A percentile compares a stretch with the other conserved stretches of the same genome.
Evolutionary conservation across 2,113 vertebrate species (phyloP).

Genomic region (Pelecanoides urinatrix): DNA sequence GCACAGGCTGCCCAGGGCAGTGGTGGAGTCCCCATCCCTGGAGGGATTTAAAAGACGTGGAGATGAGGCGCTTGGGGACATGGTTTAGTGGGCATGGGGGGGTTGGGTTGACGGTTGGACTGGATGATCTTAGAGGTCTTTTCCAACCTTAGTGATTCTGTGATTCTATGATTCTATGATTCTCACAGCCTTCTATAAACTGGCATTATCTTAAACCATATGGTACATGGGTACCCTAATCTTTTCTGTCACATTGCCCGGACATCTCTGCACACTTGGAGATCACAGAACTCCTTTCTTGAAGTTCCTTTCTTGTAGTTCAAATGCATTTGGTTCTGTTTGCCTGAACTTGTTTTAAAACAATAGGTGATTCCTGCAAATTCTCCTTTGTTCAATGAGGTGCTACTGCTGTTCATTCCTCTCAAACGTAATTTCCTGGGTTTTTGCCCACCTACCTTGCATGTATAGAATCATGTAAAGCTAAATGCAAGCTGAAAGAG

Average conservation of each 20-base stretch:
- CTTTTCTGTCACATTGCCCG: background rate
- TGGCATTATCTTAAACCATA: background rate
- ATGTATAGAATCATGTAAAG: too few species aligned
- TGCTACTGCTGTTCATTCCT: background rate
- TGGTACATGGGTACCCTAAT: background rate
- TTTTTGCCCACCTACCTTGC: background rate
- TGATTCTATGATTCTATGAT: too few species aligned
- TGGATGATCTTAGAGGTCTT: too few species aligned
- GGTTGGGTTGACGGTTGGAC: too few species aligned
- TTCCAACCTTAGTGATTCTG: too few species aligned
- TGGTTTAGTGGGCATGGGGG: too few species aligned
- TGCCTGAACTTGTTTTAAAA: background rate
- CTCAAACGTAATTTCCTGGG: background rate
- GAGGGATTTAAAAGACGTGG: too few species aligned
- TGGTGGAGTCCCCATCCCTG: too few species aligned
- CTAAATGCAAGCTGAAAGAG: background rate
- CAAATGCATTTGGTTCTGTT: background rate
- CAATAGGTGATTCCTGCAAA: background rate
- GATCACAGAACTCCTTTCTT: background rate
- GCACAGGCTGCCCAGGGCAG: too few species aligned
- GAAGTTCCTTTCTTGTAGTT: background rate
- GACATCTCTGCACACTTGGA: background rate
- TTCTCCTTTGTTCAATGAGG: background rate
- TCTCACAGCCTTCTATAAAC: background rate
- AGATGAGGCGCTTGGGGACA: too few species aligned